These are phyloP conservation scores for Orbicella faveolata DNA, from an alignment of 64 coral and sea anemone genomes.

Conservation along the genomic window DNA sequence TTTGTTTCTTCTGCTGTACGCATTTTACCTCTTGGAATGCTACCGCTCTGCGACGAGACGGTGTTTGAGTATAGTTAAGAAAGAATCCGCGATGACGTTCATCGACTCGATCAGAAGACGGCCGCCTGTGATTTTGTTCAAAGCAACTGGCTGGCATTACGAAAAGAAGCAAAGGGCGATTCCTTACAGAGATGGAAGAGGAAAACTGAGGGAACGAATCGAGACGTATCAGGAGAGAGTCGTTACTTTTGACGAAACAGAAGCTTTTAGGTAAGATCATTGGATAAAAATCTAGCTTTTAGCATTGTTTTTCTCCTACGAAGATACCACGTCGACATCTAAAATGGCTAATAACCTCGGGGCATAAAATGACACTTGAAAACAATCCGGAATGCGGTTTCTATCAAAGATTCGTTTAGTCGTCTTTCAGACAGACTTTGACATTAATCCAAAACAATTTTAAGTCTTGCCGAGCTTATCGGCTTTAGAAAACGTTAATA, in stretches of 20 bases:
- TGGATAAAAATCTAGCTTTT: background rate
- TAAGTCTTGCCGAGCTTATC: too few relatives aligned
- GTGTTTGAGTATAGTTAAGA: background rate
- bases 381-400: background rate
- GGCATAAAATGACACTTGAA: background rate
- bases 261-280: constrained; percentile 51
- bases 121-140: constrained; percentile 27
- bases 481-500: too few relatives aligned
- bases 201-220: constrained; percentile 45
- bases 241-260: constrained; percentile 43
- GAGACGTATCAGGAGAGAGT: constrained; percentile 52
- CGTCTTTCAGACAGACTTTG: background rate
- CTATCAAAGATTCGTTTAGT: background rate
- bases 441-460: too few relatives aligned
- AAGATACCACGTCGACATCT: background rate
- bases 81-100: constrained; percentile 12
- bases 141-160: constrained; percentile 55
- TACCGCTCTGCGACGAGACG: constrained; percentile 61
- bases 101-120: constrained; percentile 26
- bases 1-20: constrained; percentile 57
- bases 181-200: constrained; percentile 29
- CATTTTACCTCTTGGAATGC: constrained; percentile 62
- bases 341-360: too few relatives aligned
- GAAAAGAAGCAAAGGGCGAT: constrained; percentile 40
- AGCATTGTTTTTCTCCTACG: background rate